phyloP scores from a whole-genome alignment of 2,797 vertebrate genomes.

The Rhabdophis nuchalis region DNA sequence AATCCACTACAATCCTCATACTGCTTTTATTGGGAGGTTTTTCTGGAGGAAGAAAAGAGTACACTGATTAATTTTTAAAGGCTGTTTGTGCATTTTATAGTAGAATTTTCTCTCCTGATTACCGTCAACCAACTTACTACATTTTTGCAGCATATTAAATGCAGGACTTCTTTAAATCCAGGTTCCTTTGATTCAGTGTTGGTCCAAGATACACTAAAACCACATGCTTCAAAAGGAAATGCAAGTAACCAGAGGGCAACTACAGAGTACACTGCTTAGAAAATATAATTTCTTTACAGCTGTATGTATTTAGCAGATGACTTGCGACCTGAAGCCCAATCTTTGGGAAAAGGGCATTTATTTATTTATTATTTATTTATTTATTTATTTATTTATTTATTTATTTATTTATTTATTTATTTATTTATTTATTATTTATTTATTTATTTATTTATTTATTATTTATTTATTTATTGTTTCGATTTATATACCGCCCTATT shows the following conservation, averaged over 20 bases:
- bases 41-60: slow-evolving; percentile 71
- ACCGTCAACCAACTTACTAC: not conserved
- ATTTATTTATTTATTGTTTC: too few relatives aligned
- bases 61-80: slow-evolving; percentile 34
- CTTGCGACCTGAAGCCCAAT: slow-evolving; percentile 23
- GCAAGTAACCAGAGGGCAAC: slow-evolving; percentile 11
- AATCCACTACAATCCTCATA: slow-evolving; percentile 95
- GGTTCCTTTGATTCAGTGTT: slow-evolving; percentile 8
- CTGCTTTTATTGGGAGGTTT: slow-evolving; percentile 88
- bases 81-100: slow-evolving; percentile 24
- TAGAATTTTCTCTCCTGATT: slow-evolving; percentile 19
- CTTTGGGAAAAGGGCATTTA: not conserved
- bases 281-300: slow-evolving; percentile 14
- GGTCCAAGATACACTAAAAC: slow-evolving; percentile 18
- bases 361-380: too few relatives aligned
- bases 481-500: too few relatives aligned
- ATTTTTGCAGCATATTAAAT: slow-evolving; percentile 24
- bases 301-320: slow-evolving; percentile 20
- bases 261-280: slow-evolving; percentile 20
- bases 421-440: too few relatives aligned
- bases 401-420: too few relatives aligned
- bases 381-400: too few relatives aligned
- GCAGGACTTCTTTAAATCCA: not conserved
- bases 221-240: slow-evolving; percentile 29
- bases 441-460: too few relatives aligned